Evolutionary conservation across 2,888 invertebrate species (phyloP).

Genomic region (Tenthredo amoena): DNA sequence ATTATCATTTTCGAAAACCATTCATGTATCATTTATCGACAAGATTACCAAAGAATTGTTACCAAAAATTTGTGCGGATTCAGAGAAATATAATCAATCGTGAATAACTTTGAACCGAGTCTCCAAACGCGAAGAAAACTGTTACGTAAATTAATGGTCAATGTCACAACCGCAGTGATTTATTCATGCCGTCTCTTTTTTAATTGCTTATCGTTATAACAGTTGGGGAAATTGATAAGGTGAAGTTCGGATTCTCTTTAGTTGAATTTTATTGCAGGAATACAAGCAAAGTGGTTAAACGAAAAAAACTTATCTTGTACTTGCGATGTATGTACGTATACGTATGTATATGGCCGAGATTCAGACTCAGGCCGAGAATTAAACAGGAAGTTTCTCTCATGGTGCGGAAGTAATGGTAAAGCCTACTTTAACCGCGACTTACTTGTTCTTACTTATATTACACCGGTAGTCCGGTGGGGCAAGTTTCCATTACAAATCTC

Average conservation of each 20-base stretch:
- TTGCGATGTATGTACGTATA: background rate
- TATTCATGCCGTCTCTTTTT: background rate
- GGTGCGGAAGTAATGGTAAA: conserved; percentile 25
- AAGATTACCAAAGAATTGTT: background rate
- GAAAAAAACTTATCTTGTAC: background rate
- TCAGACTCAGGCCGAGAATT: background rate
- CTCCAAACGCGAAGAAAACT: background rate
- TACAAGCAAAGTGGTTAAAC: background rate
- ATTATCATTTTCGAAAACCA: background rate
- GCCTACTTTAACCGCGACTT: conserved; percentile 21
- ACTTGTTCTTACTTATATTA: background rate
- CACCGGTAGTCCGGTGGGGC: background rate
- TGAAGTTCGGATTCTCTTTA: background rate
- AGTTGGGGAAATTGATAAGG: background rate
- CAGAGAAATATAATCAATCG: background rate
- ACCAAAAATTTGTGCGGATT: background rate
- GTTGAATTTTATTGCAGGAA: background rate
- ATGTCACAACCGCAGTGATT: background rate
- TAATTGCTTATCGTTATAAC: no score
- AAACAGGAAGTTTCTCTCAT: conserved; percentile 38
- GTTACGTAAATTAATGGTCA: background rate
- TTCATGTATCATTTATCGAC: background rate
- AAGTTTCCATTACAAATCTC: background rate
- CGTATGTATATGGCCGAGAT: background rate
- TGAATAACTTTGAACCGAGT: background rate